A percentile compares a stretch with the other conserved stretches of the same genome.
Conservation (phyloP, 2,888 invertebrate genomes). For the Helleia helle region DNA sequence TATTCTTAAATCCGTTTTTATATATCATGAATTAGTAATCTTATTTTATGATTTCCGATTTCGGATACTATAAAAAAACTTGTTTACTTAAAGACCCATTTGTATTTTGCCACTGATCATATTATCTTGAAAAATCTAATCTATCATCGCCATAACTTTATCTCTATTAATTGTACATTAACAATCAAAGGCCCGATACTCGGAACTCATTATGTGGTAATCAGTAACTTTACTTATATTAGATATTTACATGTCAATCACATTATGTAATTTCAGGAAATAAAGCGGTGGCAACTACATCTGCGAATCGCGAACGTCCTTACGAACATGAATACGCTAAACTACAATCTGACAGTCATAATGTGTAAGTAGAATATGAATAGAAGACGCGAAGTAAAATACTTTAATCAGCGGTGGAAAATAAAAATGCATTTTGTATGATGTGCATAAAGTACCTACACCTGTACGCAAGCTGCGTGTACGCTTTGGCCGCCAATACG, state of each 20-base stretch:
- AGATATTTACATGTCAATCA: conserved; percentile 5
- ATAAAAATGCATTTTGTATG: too few species aligned
- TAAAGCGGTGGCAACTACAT: conserved; percentile 41
- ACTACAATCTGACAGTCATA: conserved; percentile 73
- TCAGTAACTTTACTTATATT: conserved; percentile 11
- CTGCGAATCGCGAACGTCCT: conserved; percentile 71
- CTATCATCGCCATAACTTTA: conserved; percentile 21
- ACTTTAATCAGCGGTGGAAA: too few species aligned
- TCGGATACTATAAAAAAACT: too few species aligned
- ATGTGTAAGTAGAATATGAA: conserved; percentile 52
- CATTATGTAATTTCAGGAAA: conserved; percentile 33
- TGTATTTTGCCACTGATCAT: conserved; percentile 27
- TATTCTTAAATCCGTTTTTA: too few species aligned
- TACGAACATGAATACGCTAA: conserved; percentile 86
- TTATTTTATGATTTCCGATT: too few species aligned
- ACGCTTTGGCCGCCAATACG: too few species aligned
- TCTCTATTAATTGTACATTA: conserved; percentile 17
- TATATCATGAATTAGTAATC: too few species aligned
- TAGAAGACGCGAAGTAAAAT: too few species aligned
- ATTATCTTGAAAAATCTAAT: conserved; percentile 24
- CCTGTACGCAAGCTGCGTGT: too few species aligned
- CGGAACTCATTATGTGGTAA: conserved; percentile 24
- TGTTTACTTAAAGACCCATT: too few species aligned
- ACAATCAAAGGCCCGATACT: conserved; percentile 30
- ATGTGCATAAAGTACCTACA: too few species aligned